These are phyloP conservation scores for Arctopsyche grandis DNA, from an alignment of 1,140 invertebrate genomes.

Conservation along the genomic window DNA sequence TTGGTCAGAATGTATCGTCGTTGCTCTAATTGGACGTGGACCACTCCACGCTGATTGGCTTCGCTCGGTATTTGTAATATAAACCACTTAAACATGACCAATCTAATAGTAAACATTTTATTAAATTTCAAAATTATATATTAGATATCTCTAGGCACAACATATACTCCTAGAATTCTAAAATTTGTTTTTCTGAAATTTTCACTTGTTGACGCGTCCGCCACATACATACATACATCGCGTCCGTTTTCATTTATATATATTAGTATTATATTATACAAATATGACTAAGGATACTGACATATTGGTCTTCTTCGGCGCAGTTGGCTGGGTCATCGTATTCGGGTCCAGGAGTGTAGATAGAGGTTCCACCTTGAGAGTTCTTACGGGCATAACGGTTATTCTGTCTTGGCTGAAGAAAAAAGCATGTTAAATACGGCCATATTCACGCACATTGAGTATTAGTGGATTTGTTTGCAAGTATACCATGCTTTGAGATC, in stretches of 20 bases:
- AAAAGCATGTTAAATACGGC: not conserved
- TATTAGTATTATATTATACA: not conserved
- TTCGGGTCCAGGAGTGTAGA: slow-evolving; percentile 80
- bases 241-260: slow-evolving; percentile 15
- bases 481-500: slow-evolving; percentile 85
- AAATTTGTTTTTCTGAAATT: too few species aligned
- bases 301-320: slow-evolving; percentile 87
- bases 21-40: too few species aligned
- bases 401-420: slow-evolving; percentile 74
- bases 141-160: too few species aligned
- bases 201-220: too few species aligned
- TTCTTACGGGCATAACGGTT: slow-evolving; percentile 76
- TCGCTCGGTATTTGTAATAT: too few species aligned
- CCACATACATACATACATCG: not conserved
- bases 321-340: slow-evolving; percentile 92
- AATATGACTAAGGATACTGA: slow-evolving; percentile 54
- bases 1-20: too few species aligned
- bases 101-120: too few species aligned
- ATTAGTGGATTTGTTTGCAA: slow-evolving; percentile 9
- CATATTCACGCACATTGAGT: not conserved
- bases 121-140: too few species aligned
- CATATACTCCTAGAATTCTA: too few species aligned
- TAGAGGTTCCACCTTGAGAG: slow-evolving; percentile 73
- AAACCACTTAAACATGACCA: too few species aligned
- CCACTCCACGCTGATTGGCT: too few species aligned